These are phyloP conservation scores for Rhabdomys pumilio DNA, from an alignment of 2,797 vertebrate genomes.

Conservation along the genomic window DNA sequence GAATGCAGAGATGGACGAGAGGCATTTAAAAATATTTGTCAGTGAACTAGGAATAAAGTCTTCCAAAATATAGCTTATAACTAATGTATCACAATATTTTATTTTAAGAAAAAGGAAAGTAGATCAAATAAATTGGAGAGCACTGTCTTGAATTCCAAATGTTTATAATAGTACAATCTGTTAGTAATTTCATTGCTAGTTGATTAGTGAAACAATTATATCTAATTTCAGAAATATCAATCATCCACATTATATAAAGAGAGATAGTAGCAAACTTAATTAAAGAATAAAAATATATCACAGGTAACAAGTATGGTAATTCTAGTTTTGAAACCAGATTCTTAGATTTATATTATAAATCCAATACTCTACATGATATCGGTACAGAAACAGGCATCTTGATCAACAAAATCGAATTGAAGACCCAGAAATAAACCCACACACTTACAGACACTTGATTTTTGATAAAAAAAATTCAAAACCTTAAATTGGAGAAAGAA, in stretches of 20 bases:
- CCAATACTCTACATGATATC: no score
- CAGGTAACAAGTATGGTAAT: not conserved
- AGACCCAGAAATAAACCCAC: no score
- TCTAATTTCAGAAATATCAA: not conserved
- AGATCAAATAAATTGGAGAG: not conserved
- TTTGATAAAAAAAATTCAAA: no score
- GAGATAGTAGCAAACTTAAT: not conserved
- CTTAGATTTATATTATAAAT: not conserved
- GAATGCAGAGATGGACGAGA: no score
- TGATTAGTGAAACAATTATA: not conserved
- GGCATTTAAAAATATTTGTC: no score
- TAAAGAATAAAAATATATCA: not conserved
- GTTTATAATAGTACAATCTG: not conserved
- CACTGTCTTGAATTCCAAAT: not conserved
- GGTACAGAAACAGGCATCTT: no score
- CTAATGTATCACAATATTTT: no score
- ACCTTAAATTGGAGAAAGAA: no score
- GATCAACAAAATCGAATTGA: no score
- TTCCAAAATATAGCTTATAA: no score
- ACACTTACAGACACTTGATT: no score
- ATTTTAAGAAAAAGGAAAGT: not conserved
- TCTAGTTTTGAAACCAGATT: not conserved
- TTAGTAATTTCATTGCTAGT: not conserved
- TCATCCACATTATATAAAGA: not conserved
- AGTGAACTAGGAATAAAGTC: no score